Percentiles rank a stretch among this genome's conserved stretches.
These are phyloP conservation scores for Junonia oenone DNA, from an alignment of 2,888 invertebrate species.

Conservation along the genomic window DNA sequence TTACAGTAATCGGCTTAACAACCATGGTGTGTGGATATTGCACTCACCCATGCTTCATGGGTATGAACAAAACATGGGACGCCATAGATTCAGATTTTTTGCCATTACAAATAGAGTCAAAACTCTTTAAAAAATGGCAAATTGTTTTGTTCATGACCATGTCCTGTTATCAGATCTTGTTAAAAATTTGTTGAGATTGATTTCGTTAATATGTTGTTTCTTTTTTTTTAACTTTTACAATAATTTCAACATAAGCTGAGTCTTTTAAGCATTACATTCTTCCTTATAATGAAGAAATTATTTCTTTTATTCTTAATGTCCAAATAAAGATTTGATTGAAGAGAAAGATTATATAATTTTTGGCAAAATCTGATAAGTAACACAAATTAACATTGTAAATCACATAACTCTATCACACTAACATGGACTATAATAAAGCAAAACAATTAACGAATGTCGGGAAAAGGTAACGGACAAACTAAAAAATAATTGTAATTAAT, in stretches of 20 bases:
- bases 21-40: constrained; percentile 79
- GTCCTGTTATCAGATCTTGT: background rate
- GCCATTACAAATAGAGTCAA: background rate
- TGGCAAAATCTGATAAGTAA: background rate
- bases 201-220: no score
- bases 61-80: constrained; percentile 26
- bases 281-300: background rate
- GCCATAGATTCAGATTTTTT: background rate
- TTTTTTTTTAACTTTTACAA: no score
- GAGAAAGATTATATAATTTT: background rate
- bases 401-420: background rate
- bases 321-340: background rate
- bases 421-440: background rate
- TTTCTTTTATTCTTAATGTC: background rate
- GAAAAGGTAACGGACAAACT: background rate
- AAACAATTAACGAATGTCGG: background rate
- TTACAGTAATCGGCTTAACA: constrained; percentile 87
- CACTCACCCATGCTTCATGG: constrained; percentile 32
- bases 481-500: background rate
- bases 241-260: no score
- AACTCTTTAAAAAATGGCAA: background rate
- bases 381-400: background rate
- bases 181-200: background rate
- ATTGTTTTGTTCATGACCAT: background rate
- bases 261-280: background rate